Conservation (phyloP, 23 tunicate genomes). For the Ascidia mentula region DNA sequence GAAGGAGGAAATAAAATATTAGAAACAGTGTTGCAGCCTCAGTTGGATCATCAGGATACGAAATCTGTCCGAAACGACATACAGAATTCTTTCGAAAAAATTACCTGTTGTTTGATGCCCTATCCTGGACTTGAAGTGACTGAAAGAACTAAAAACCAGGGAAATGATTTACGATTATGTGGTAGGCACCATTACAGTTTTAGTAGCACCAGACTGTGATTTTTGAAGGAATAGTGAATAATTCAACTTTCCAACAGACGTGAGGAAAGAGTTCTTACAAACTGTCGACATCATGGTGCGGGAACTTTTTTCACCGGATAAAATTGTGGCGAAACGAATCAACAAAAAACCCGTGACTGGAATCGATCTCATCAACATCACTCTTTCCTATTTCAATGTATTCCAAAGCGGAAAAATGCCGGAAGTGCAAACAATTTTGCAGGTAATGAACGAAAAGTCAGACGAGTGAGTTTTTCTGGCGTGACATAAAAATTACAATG, state of each 20-base stretch:
- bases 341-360: background rate
- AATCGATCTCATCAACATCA: background rate
- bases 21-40: background rate
- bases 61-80: conserved; percentile 21
- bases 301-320: background rate
- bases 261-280: background rate
- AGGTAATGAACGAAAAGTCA: background rate
- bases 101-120: conserved; percentile 47
- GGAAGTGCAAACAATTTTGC: background rate
- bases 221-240: background rate
- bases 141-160: conserved; percentile 10
- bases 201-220: background rate
- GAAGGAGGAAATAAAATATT: conserved; percentile 36
- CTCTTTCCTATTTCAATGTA: background rate
- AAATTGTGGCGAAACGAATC: background rate
- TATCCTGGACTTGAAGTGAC: conserved; percentile 37
- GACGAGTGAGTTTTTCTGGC: background rate
- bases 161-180: no score
- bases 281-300: background rate
- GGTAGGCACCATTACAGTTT: no score
- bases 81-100: conserved; percentile 25
- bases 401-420: conserved; percentile 9
- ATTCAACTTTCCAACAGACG: background rate
- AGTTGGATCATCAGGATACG: conserved; percentile 17
- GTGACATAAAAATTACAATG: no score